phyloP scores from a whole-genome alignment of 2,113 vertebrate genomes.

The Fregata magnificens region DNA sequence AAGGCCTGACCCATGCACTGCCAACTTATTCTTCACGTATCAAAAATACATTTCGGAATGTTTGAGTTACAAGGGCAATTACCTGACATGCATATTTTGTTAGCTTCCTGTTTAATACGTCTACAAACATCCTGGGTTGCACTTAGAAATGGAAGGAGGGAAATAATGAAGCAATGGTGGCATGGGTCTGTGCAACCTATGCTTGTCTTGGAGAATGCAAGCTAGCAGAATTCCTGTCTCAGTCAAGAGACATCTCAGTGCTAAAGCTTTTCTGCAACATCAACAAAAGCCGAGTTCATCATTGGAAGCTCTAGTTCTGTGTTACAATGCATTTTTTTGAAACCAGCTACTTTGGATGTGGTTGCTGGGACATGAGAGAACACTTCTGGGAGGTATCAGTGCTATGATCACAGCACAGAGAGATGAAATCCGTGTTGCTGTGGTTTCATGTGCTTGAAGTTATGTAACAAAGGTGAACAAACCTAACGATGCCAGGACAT shows the following conservation, averaged over 20 bases:
- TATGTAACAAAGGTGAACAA: not conserved
- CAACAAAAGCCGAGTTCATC: not conserved
- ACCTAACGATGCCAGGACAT: not conserved
- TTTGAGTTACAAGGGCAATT: not conserved
- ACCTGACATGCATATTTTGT: not conserved
- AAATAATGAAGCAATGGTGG: not conserved
- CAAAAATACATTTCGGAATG: not conserved
- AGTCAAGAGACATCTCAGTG: not conserved
- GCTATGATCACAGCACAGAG: not conserved
- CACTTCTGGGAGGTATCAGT: not conserved
- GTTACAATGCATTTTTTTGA: not conserved
- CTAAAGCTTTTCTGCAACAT: not conserved
- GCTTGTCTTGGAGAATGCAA: not conserved
- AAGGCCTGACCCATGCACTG: not conserved
- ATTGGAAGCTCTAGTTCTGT: not conserved
- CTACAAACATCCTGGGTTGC: not conserved
- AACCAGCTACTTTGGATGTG: not conserved
- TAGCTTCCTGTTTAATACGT: not conserved
- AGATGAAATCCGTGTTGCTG: not conserved
- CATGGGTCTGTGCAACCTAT: not conserved
- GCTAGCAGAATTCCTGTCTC: not conserved
- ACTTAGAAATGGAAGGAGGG: not conserved
- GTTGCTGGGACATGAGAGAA: not conserved
- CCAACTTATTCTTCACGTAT: not conserved
- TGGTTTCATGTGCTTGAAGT: not conserved